These are phyloP conservation scores for Grammomys surdaster DNA, from an alignment of 2,113 vertebrate species.

Conservation along the genomic window DNA sequence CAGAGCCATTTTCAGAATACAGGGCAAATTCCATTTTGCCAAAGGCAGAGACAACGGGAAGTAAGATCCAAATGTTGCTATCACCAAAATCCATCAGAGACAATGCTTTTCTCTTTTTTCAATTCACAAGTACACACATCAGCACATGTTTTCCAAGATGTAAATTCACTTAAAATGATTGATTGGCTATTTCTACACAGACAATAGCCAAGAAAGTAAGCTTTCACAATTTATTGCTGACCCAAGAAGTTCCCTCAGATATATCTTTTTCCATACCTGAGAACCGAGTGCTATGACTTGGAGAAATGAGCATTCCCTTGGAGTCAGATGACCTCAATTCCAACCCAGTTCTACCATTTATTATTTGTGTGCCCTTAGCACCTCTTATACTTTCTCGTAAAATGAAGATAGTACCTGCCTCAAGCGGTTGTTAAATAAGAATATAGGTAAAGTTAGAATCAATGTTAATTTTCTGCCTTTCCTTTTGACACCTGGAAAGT, in stretches of 20 bases:
- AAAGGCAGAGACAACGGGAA: background rate
- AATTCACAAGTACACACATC: background rate
- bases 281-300: conserved; percentile 3
- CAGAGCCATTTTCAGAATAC: conserved; percentile 18
- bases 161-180: conserved; percentile 26
- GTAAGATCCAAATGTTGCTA: background rate
- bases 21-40: background rate
- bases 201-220: conserved; percentile 32
- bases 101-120: background rate
- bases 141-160: background rate
- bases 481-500: conserved; percentile 54
- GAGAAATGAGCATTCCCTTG: conserved; percentile 42
- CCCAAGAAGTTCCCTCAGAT: background rate
- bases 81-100: background rate
- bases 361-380: conserved; percentile 56
- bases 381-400: conserved; percentile 21
- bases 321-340: conserved; percentile 64
- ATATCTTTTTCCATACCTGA: conserved; percentile 23
- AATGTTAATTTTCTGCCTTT: conserved; percentile 56
- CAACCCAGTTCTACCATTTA: conserved; percentile 31
- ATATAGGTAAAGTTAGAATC: conserved; percentile 62
- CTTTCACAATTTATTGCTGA: conserved; percentile 57
- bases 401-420: conserved; percentile 56
- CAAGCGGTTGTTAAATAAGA: conserved; percentile 42
- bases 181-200: background rate